Evolutionary conservation across 2,888 invertebrate species (phyloP).

Genomic region (Cotesia congregata): DNA sequence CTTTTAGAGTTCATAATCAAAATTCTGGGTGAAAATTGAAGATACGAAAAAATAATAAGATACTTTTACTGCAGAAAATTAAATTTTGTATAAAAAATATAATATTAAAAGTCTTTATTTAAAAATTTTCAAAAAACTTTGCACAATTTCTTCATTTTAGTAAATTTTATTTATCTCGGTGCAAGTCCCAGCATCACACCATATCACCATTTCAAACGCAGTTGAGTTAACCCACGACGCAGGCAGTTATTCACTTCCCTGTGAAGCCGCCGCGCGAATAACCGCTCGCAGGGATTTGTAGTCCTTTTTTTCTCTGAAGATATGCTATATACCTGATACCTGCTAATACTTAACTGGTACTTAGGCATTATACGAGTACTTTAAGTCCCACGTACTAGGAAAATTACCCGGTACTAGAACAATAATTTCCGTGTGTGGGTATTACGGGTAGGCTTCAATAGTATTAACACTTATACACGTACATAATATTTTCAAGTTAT

Average conservation of each 20-base stretch:
- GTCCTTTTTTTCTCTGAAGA: slow-evolving; percentile 11
- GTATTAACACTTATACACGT: neutral
- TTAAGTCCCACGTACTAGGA: neutral
- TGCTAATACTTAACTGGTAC: neutral
- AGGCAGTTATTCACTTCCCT: slow-evolving; percentile 51
- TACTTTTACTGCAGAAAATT: no score
- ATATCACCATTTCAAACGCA: neutral
- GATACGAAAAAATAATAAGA: no score
- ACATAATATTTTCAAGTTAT: neutral
- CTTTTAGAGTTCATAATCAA: no score
- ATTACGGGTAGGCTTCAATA: neutral
- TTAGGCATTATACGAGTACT: slow-evolving; percentile 2
- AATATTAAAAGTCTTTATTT: no score
- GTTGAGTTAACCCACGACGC: neutral
- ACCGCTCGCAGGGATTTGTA: slow-evolving; percentile 37
- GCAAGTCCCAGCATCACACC: neutral
- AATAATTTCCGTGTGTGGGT: neutral
- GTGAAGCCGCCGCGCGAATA: slow-evolving; percentile 51
- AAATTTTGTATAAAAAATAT: no score
- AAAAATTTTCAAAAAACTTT: no score
- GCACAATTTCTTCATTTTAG: neutral
- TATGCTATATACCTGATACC: neutral
- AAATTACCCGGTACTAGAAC: neutral
- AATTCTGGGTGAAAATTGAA: no score
- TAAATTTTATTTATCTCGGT: neutral